A percentile compares a stretch with the other conserved stretches of the same genome.
These are phyloP conservation scores for Lithophane socia DNA, from an alignment of 2,888 invertebrate genomes.

Conservation along the genomic window DNA sequence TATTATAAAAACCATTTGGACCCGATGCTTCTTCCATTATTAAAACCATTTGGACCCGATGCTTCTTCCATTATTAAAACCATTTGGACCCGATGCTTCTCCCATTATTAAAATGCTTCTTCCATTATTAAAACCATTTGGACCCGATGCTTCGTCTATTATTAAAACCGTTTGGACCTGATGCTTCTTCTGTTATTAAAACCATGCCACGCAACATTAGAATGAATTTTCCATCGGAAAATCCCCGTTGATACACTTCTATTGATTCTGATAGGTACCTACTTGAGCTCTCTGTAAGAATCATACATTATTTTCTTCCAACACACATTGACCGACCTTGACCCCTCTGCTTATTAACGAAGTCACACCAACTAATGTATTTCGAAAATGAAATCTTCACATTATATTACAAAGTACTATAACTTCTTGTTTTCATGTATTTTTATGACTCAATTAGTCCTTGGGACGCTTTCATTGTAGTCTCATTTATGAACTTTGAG, in stretches of 20 bases:
- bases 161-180: too few species aligned
- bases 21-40: too few species aligned
- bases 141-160: too few species aligned
- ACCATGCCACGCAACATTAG: not conserved
- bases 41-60: too few species aligned
- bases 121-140: not conserved
- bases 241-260: not conserved
- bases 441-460: conserved; percentile 32
- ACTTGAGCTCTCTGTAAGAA: not conserved
- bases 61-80: too few species aligned
- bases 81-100: not conserved
- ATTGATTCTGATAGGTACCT: conserved; percentile 3
- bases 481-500: conserved; percentile 35
- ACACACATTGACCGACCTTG: not conserved
- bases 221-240: conserved; percentile 8
- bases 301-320: not conserved
- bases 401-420: conserved; percentile 9
- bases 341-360: not conserved
- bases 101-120: not conserved
- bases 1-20: too few species aligned
- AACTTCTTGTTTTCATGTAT: conserved; percentile 21
- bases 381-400: conserved; percentile 21
- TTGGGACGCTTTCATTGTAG: conserved; percentile 38
- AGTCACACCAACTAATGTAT: conserved; percentile 1
- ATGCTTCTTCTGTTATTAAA: not conserved